Base-by-base conservation (phyloP, 2,797 vertebrate genomes). In the Enteromius trimaculatus region DNA sequence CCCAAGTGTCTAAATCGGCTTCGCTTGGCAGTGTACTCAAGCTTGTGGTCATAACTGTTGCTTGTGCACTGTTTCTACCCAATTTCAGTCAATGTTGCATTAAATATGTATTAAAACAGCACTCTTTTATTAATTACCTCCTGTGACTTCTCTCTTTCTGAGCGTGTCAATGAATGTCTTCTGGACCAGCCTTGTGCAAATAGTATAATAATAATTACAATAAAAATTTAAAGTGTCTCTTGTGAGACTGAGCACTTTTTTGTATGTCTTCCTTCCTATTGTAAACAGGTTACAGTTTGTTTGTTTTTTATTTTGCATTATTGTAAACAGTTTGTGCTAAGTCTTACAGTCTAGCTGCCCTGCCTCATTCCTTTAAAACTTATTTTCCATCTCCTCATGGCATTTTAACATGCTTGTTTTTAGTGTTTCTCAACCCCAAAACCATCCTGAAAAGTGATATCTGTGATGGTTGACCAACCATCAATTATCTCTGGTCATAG, bases 341-440 rank as follows among this genome's bases (percentile, higher is more conserved):
- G 60, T 64, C 60, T 64, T 74, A 44, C 31, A 19, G 37, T 69
- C 6, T 60, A 14, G 10, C 34, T 58, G 58, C 69, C 69, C 39
- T 47, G 29, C 26, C 55, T 74, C 42, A 78, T 78, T 55, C 78
- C 62, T 80, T 65, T 47, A 74, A 84, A 47, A 62, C 64, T 0
- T 68, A 53, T 75, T 84, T 80, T 39, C 49, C 83, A 34, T 74
- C 78, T 68, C 5, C 70, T 75, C 71, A 66, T 60, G 37, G 55
- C 79, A 77, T 81, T 68, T 71, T 77, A 44, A 60, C 78, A 85
- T 85, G 79, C 77, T 81, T 81, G 71, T 81, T 81, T 80, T 76
- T 69, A 76, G 29, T 75, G 72, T 81, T 81, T 76, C 64, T 64
- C 34, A 85, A 85, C 72, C 79, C 64, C 53, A 75, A 85, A 85